Evolutionary conservation across 2,888 invertebrate genomes (phyloP).

Genomic region (Sthenelais limicola): DNA sequence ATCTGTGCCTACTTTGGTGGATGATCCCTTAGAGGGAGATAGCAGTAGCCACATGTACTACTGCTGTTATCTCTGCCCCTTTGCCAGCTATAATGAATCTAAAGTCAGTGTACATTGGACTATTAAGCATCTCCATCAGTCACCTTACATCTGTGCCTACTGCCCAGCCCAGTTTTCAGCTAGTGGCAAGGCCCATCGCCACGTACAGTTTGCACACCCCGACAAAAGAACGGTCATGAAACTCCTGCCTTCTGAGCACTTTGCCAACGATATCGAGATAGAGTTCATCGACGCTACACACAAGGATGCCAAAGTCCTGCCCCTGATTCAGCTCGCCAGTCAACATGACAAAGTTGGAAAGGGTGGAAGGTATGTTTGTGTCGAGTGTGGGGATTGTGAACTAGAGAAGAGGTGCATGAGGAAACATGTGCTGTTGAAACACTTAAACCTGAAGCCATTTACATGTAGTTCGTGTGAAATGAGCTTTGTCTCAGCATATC

Average conservation of each 20-base stretch:
- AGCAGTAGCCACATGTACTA: conserved; percentile 21
- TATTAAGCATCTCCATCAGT: conserved; percentile 40
- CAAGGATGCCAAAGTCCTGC: not conserved
- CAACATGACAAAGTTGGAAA: too few relatives aligned
- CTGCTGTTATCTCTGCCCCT: conserved; percentile 47
- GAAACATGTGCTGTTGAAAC: not conserved
- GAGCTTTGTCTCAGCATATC: too few relatives aligned
- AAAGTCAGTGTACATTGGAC: conserved; percentile 47
- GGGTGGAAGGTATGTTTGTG: too few relatives aligned
- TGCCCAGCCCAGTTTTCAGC: conserved; percentile 41
- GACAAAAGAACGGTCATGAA: conserved; percentile 24
- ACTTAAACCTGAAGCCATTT: conserved; percentile 8
- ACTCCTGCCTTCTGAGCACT: conserved; percentile 41
- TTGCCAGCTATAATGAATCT: conserved; percentile 37
- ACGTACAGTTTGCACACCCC: conserved; percentile 36
- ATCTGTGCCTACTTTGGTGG: conserved; percentile 15
- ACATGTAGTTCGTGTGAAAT: conserved; percentile 2
- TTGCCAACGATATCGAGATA: conserved; percentile 21
- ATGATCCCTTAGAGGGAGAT: conserved; percentile 17
- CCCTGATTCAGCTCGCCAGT: too few relatives aligned
- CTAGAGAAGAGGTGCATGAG: conserved; percentile 6
- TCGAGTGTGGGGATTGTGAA: too few relatives aligned
- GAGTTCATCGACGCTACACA: conserved; percentile 4
- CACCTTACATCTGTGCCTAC: conserved; percentile 45
- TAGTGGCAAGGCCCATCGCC: conserved; percentile 39